Evolutionary conservation across 1,140 invertebrate genomes (phyloP), one percentile per base, ranked within the genome.

Genomic region (Orussus abietinus): DNA sequence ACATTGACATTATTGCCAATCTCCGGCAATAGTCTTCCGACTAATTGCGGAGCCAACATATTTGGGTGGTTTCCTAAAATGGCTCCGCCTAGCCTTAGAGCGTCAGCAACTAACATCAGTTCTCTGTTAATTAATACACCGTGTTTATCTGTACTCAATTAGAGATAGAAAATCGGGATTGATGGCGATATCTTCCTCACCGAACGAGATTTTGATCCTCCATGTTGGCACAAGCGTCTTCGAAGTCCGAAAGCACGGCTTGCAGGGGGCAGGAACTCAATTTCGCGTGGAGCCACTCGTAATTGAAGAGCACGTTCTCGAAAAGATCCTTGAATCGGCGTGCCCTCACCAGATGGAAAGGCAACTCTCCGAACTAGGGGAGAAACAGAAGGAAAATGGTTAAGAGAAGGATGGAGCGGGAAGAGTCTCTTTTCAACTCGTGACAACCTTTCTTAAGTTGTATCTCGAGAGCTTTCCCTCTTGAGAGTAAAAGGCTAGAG

Each of bases 231-330:
- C 91, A 87, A 1, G 92, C 86, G 64, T 98, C 96, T 75, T 98
- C 95, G 66, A 96, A 98, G 67, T 99, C 96, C 7, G 88, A 88
- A 6, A 98, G 74, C 2, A 97, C 86, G 0, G 92, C 84, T 76
- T 96, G 95, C 2, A 99, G 75, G 1, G 96, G 94, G 66, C 95
- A 97, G 45, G 91, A 92, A 45, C 86, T 88, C 1, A 98, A 74
- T 69, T 98, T 98, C 0, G 94, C 93, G 63, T 97, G 92, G 0
- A 99, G 75, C 92, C 95, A 99, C 49, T 94, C 85, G 64, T 98
- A 99, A 70, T 97, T 97, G 70, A 98, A 99, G 1, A 98, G 77
- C 6, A 97, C 93, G 57, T 95, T 82, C 35, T 89, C 83, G 64
- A 95, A 96, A 0, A 98, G 75, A 71, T 98, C 94, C 42, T 90